Evolutionary conservation across 2,888 invertebrate species (phyloP).

Genomic region (Thymelicus acteon): DNA sequence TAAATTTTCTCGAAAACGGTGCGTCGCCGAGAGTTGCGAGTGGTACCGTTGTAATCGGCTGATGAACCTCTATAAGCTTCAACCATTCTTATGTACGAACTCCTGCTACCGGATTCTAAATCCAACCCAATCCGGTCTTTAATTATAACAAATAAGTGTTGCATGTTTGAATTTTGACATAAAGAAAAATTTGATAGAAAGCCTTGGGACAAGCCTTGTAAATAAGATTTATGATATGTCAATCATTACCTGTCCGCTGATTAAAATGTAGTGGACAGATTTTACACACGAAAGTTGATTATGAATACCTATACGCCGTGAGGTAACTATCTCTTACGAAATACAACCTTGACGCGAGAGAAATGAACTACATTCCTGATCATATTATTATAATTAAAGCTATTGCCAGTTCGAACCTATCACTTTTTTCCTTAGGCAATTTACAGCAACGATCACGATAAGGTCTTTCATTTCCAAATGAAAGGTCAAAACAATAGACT

Average conservation of each 20-base stretch:
- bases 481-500: conserved; percentile 41
- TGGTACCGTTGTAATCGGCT: too few relatives aligned
- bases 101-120: too few relatives aligned
- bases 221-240: neutral
- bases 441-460: conserved; percentile 16
- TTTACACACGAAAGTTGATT: neutral
- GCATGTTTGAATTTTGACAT: too few relatives aligned
- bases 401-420: neutral
- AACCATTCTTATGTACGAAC: too few relatives aligned
- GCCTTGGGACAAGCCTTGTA: neutral
- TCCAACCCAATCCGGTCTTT: too few relatives aligned
- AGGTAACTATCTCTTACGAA: neutral
- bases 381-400: neutral
- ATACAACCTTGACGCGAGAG: conserved; percentile 15
- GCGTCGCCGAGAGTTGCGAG: too few relatives aligned
- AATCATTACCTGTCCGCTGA: neutral
- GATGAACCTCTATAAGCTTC: too few relatives aligned
- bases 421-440: neutral
- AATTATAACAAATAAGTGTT: too few relatives aligned
- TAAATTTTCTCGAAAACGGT: too few relatives aligned
- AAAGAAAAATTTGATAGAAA: neutral
- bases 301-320: neutral
- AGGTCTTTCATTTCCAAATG: conserved; percentile 24
- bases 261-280: neutral
- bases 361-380: conserved; percentile 1